Evolutionary conservation across 2,888 invertebrate species (phyloP).

Genomic region (Drosophila koepferae): DNA sequence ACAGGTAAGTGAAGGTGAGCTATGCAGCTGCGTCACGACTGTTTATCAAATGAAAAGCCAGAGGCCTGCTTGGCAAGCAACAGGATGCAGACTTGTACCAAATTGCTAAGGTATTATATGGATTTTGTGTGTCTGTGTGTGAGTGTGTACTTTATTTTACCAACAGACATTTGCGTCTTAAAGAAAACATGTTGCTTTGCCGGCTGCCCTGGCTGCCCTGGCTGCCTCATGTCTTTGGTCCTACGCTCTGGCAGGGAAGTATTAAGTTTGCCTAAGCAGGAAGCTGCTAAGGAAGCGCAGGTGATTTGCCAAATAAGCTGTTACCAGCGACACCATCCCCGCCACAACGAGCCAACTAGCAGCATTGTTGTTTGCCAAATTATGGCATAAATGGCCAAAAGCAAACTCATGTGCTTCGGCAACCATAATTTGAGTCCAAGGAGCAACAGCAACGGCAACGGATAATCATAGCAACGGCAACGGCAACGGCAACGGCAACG

Average conservation of each 20-base stretch:
- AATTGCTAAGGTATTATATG: slow-evolving; percentile 64
- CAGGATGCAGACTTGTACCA: slow-evolving; percentile 58
- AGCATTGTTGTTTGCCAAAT: slow-evolving; percentile 61
- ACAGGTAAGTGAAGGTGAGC: slow-evolving; percentile 48
- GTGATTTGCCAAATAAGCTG: slow-evolving; percentile 79
- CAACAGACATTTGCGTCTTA: slow-evolving; percentile 58
- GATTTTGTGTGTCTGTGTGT: slow-evolving; percentile 26
- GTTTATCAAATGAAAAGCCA: slow-evolving; percentile 67
- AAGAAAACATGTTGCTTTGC: slow-evolving; percentile 52
- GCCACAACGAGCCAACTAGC: not conserved
- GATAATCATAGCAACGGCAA: no score
- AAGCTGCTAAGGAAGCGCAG: slow-evolving; percentile 80
- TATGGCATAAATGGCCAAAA: slow-evolving; percentile 66
- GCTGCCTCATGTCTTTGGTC: slow-evolving; percentile 52
- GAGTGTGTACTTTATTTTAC: slow-evolving; percentile 57
- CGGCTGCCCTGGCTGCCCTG: slow-evolving; percentile 3
- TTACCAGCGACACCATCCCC: not conserved
- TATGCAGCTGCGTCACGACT: slow-evolving; percentile 55
- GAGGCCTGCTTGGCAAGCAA: slow-evolving; percentile 52
- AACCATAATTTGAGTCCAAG: slow-evolving; percentile 13
- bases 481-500: slow-evolving; percentile 15
- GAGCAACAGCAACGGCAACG: slow-evolving; percentile 4
- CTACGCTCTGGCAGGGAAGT: slow-evolving; percentile 56
- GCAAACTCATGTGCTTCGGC: slow-evolving; percentile 42
- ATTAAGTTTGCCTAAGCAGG: slow-evolving; percentile 77